These are phyloP conservation scores for Actias luna DNA, from an alignment of 2,888 invertebrate species.

Conservation along the genomic window DNA sequence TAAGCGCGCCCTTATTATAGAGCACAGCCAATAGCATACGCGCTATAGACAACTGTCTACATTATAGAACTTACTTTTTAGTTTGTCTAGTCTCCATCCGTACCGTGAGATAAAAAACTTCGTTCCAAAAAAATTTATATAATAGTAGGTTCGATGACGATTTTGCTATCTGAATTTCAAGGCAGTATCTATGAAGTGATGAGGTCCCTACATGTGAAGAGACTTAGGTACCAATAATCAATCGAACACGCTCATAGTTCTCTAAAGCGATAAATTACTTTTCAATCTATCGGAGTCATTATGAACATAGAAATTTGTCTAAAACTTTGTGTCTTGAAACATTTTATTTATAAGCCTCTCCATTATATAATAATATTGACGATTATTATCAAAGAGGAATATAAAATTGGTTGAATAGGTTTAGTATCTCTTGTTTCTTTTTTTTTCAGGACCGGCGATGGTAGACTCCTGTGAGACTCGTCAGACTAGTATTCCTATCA, in stretches of 20 bases:
- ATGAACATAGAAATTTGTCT: background rate
- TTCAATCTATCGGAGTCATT: background rate
- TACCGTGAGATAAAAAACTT: too few species aligned
- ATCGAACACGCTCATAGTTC: background rate
- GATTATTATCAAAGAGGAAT: too few species aligned
- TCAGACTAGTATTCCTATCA: too few species aligned
- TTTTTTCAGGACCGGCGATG: too few species aligned
- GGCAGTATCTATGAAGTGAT: background rate
- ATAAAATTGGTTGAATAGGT: too few species aligned
- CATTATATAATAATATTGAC: background rate
- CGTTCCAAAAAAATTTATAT: background rate
- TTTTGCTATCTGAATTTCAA: background rate
- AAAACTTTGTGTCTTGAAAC: background rate
- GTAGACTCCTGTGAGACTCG: too few species aligned
- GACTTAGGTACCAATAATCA: constrained; percentile 2
- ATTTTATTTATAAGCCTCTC: background rate
- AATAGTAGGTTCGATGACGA: background rate
- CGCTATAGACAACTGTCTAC: too few species aligned
- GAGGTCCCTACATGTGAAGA: constrained; percentile 1
- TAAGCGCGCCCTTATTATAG: too few species aligned
- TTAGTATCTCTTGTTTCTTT: too few species aligned
- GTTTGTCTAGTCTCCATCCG: too few species aligned
- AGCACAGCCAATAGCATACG: too few species aligned
- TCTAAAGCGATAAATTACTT: background rate
- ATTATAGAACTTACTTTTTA: too few species aligned